phyloP scores from a whole-genome alignment of 2,113 vertebrate species.

The Lepidothrix coronata region DNA sequence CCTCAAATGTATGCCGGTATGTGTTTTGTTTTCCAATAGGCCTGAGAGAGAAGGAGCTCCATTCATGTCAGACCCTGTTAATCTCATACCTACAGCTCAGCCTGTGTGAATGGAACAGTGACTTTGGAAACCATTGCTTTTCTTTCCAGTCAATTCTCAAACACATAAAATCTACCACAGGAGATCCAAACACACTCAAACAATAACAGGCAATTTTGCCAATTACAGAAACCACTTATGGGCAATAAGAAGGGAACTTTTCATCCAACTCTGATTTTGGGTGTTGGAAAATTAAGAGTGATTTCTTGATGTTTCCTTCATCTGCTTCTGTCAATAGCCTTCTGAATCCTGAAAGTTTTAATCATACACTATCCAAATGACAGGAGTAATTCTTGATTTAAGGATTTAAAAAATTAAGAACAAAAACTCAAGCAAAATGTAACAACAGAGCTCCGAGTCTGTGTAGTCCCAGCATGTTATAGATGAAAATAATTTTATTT shows the following conservation, averaged over 20 bases:
- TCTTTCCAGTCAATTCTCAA: constrained; percentile 68
- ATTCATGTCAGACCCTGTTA: constrained; percentile 65
- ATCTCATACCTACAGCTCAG: constrained; percentile 54
- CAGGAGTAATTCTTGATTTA: neutral
- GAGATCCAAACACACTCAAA: constrained; percentile 49
- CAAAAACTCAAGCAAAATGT: neutral
- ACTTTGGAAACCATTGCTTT: constrained; percentile 64
- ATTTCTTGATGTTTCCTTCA: constrained; percentile 7
- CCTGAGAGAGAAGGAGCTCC: constrained; percentile 63
- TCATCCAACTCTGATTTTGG: constrained; percentile 19
- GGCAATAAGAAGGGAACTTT: constrained; percentile 47
- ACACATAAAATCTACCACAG: constrained; percentile 56
- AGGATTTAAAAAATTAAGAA: neutral
- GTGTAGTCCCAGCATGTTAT: neutral
- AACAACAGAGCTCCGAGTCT: neutral
- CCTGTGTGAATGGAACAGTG: constrained; percentile 58
- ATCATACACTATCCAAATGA: neutral
- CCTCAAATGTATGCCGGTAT: constrained; percentile 56
- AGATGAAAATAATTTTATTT: neutral
- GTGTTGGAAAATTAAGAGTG: constrained; percentile 3
- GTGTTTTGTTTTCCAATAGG: constrained; percentile 68
- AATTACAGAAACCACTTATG: constrained; percentile 43
- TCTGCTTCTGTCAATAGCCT: neutral
- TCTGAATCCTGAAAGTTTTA: neutral
- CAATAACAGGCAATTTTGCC: constrained; percentile 61